Conservation (phyloP, 1,140 invertebrate species). For the Diorhabda sublineata region DNA sequence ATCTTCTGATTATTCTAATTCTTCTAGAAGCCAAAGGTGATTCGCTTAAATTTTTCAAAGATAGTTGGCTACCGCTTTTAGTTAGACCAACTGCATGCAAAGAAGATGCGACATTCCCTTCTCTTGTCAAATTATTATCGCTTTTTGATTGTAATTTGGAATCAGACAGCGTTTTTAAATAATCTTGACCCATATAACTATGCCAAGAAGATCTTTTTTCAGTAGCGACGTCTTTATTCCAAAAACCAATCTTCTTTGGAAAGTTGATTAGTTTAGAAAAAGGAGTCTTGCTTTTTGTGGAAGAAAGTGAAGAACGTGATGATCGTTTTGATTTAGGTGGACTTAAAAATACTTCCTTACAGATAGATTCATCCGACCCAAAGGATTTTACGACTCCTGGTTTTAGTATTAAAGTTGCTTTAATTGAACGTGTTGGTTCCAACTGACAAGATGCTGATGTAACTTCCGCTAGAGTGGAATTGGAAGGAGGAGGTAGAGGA, state of each 20-base stretch:
- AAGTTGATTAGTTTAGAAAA: slow-evolving; percentile 31
- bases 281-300: slow-evolving; percentile 21
- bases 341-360: slow-evolving; percentile 36
- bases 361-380: slow-evolving; percentile 24
- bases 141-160: slow-evolving; percentile 32
- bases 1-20: slow-evolving; percentile 35
- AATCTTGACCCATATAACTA: slow-evolving; percentile 5
- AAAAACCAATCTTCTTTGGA: slow-evolving; percentile 31
- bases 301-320: slow-evolving; percentile 22
- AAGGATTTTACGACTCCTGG: slow-evolving; percentile 40
- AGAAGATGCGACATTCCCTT: not conserved
- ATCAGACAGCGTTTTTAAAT: slow-evolving; percentile 11
- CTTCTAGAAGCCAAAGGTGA: slow-evolving; percentile 33
- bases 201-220: slow-evolving; percentile 16
- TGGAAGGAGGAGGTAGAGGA: slow-evolving; percentile 35
- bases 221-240: slow-evolving; percentile 13
- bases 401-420: slow-evolving; percentile 43
- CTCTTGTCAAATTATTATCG: slow-evolving; percentile 23
- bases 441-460: not conserved
- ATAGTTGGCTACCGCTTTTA: slow-evolving; percentile 25
- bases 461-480: not conserved
- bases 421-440: slow-evolving; percentile 29
- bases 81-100: slow-evolving; percentile 8
- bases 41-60: slow-evolving; percentile 27
- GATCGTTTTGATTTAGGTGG: slow-evolving; percentile 39